Percentiles rank a stretch among this genome's conserved stretches.
Evolutionary conservation across 23 tunicate genomes (phyloP).

Genomic region (Diplosoma virens): DNA sequence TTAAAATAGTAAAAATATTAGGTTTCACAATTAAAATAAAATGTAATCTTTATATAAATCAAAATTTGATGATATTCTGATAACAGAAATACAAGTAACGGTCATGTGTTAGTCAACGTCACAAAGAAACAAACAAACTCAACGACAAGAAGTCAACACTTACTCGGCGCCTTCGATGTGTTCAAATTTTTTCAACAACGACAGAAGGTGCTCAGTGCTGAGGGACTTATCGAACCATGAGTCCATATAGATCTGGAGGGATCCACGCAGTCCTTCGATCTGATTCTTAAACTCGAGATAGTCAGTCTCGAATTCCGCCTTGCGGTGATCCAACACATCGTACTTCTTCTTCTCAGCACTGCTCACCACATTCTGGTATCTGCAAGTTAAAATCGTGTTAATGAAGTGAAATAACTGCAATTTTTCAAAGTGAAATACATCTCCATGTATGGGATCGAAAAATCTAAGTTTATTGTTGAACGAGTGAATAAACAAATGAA

Average conservation of each 20-base stretch:
- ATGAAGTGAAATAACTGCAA: too few species aligned
- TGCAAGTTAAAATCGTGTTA: too few species aligned
- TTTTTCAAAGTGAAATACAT: too few species aligned
- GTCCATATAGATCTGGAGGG: conserved; percentile 85
- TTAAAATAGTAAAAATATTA: neutral
- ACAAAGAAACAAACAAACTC: too few species aligned
- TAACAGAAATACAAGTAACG: too few species aligned
- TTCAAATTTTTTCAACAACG: conserved; percentile 61
- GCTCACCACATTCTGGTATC: conserved; percentile 85
- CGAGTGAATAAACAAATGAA: too few species aligned
- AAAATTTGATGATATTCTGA: too few species aligned
- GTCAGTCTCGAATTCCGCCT: conserved; percentile 82
- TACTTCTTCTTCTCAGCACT: conserved; percentile 91
- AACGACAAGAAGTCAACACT: too few species aligned
- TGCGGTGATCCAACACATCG: conserved; percentile 87
- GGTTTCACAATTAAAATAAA: neutral
- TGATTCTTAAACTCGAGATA: conserved; percentile 72
- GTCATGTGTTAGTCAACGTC: too few species aligned
- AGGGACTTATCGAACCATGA: conserved; percentile 85
- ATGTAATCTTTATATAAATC: too few species aligned
- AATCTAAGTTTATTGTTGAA: too few species aligned
- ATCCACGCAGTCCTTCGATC: conserved; percentile 56
- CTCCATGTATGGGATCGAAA: too few species aligned
- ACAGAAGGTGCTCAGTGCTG: conserved; percentile 65
- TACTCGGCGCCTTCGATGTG: conserved; percentile 64